Conservation (phyloP, 2,113 vertebrate genomes). For the Oxyura jamaicensis region DNA sequence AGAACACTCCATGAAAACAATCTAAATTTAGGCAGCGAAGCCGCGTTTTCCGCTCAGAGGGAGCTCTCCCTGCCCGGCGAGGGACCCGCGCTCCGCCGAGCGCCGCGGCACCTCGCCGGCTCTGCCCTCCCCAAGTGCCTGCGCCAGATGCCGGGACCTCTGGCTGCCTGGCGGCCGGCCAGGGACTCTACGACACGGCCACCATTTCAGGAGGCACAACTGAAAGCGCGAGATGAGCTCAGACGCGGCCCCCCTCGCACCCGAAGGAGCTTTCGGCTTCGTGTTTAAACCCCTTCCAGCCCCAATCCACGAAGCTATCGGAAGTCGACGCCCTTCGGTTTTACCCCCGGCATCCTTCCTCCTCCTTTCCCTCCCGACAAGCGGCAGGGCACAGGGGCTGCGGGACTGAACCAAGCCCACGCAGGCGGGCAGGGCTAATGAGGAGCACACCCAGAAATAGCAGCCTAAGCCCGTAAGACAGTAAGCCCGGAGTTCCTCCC, state of each 20-base stretch:
- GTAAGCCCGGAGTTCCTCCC: background rate
- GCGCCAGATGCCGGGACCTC: background rate
- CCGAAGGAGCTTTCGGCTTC: rapidly evolving
- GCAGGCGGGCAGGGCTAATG: background rate
- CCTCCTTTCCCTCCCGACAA: background rate
- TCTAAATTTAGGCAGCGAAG: background rate
- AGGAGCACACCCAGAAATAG: background rate
- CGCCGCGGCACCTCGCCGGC: background rate
- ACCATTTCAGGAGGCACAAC: background rate
- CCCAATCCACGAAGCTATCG: rapidly evolving
- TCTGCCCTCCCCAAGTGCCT: background rate
- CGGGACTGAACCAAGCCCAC: rapidly evolving
- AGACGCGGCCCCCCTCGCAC: rapidly evolving
- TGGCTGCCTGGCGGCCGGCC: background rate
- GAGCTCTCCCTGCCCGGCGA: too few relatives aligned
- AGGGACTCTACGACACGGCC: background rate
- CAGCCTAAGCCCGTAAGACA: background rate
- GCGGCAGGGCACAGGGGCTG: rapidly evolving
- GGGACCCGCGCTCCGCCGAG: too few relatives aligned
- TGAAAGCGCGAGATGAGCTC: rapidly evolving
- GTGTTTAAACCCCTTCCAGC: background rate
- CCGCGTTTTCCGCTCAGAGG: background rate
- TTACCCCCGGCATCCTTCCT: background rate
- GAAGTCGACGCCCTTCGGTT: background rate
- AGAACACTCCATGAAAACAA: background rate